Percentiles rank a stretch among this genome's conserved stretches.
phyloP scores from a whole-genome alignment of 2,888 invertebrate genomes.

The Protula sp. region DNA sequence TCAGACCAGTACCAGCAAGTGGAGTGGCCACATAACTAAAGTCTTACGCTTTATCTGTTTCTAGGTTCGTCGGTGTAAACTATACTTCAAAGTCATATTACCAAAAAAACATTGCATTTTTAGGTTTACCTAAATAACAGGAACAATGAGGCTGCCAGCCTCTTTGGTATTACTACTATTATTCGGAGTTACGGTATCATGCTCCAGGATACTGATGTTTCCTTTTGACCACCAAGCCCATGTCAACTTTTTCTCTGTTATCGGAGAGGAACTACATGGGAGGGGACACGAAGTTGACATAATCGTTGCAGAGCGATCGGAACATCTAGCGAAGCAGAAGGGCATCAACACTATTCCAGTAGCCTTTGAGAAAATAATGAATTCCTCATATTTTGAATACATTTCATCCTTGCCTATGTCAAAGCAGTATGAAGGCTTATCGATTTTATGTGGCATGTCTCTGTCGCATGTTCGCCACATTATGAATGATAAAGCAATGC shows the following conservation, averaged over 20 bases:
- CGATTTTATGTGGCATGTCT: too few species aligned
- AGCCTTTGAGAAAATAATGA: not conserved
- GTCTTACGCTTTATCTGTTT: too few species aligned
- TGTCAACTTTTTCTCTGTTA: constrained; percentile 5
- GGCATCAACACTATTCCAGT: not conserved
- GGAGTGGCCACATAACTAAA: too few species aligned
- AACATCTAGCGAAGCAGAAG: not conserved
- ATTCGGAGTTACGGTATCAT: too few species aligned
- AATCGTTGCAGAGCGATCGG: not conserved
- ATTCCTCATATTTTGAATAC: not conserved
- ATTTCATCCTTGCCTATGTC: not conserved
- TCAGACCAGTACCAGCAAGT: too few species aligned
- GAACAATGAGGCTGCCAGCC: too few species aligned
- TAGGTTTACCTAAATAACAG: too few species aligned
- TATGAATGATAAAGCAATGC: not conserved
- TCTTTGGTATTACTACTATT: too few species aligned
- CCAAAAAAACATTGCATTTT: too few species aligned
- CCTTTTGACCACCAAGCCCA: not conserved
- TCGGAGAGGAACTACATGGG: not conserved
- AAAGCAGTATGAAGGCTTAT: too few species aligned
- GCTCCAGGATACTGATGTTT: constrained; percentile 1
- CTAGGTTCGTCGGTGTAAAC: too few species aligned
- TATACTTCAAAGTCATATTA: too few species aligned
- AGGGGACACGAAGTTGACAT: constrained; percentile 3
- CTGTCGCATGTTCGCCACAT: not conserved